Conservation (phyloP, 1,140 invertebrate species). For the Drosophila virilis region DNA sequence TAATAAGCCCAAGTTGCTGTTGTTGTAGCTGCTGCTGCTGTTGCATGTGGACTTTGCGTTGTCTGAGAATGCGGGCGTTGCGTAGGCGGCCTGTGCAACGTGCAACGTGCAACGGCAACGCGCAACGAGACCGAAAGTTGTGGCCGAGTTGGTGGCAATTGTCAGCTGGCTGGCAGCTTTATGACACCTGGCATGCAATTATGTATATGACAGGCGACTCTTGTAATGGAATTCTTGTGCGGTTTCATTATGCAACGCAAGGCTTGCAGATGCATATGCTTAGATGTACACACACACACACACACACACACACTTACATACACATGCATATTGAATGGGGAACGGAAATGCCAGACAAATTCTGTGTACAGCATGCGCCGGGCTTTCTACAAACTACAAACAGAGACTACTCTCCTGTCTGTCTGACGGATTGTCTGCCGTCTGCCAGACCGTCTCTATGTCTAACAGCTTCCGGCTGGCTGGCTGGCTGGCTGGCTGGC, state of each 20-base stretch:
- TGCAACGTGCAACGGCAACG: conserved; percentile 18
- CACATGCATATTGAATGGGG: background rate
- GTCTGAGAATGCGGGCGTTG: conserved; percentile 68
- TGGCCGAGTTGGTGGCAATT: conserved; percentile 41
- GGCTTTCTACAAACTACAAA: conserved; percentile 14
- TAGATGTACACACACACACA: background rate
- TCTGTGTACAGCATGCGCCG: background rate
- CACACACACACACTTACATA: background rate
- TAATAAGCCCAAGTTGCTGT: conserved; percentile 29
- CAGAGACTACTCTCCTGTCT: background rate
- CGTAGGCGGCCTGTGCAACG: conserved; percentile 36
- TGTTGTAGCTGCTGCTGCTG: background rate
- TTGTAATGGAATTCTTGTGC: conserved; percentile 43
- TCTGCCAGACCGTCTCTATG: background rate
- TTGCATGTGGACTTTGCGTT: conserved; percentile 25
- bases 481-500: conserved; percentile 6
- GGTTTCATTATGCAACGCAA: conserved; percentile 59
- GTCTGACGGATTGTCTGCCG: background rate
- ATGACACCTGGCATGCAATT: conserved; percentile 49
- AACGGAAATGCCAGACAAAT: conserved; percentile 13
- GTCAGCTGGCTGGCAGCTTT: conserved; percentile 40
- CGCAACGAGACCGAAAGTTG: conserved; percentile 13
- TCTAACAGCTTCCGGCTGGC: conserved; percentile 11
- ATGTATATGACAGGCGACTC: conserved; percentile 36
- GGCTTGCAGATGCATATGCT: background rate